Base-by-base conservation (phyloP, 2,797 vertebrate genomes). In the Gobionotothen gibberifrons region DNA sequence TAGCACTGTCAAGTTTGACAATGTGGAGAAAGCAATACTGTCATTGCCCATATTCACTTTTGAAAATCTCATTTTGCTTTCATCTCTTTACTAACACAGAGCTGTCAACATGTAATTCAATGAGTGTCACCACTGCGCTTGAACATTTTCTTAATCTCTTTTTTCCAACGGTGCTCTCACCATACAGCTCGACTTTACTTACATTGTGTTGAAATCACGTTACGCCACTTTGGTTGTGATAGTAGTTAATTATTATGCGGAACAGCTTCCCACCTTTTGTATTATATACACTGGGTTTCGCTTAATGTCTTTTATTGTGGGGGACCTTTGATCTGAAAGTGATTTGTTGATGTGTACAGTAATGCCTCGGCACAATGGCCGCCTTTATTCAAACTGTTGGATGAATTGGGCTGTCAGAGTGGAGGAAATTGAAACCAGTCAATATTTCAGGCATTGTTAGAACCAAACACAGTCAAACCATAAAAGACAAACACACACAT, bases 31-130 rank as follows among this genome's bases (percentile, higher is more conserved):
- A 91, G 90, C 90, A 89, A 91, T 87, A 83, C 87, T 82, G 78
- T 91, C 87, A 85, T 87, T 84, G 77, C 84, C 88, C 84, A 82
- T 84, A 87, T 92, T 94, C 90, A 91, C 89, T 87, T 92, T 85
- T 89, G 84, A 88, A 90, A 92, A 92, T 91, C 90, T 91, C 84
- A 93, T 94, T 93, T 90, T 87, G 76, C 85, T 85, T 92, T 88
- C 82, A 84, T 92, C 86, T 92, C 79, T 72, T 76, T 72, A 65
- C 86, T 80, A 85, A 88, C 86, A 69, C 84, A 60, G 83, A 90
- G 87, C 91, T 92, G 90, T 94, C 91, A 92, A 81, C 85, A 52
- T 74, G 74, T 86, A 87, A 90, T 91, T 88, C 90, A 91, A 84
- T 87, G 87, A 90, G 87, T 84, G 83, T 86, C 87, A 90, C 69